Conservation (phyloP, 2,113 vertebrate genomes). For the Brachyistius frenatus region DNA sequence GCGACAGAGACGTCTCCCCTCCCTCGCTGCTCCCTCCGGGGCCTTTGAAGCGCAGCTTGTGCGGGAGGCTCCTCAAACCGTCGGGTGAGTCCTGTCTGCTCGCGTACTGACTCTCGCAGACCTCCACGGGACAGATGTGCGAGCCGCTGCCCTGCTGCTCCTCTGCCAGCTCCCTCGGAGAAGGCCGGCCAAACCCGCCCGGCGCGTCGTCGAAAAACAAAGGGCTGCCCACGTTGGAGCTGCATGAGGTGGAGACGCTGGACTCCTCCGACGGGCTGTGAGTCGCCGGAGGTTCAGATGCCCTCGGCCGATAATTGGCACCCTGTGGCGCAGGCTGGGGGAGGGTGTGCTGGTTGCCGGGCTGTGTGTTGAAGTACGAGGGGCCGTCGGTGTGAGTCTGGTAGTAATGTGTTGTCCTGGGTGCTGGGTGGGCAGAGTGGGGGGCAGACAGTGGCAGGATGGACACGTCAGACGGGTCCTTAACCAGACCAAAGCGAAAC, state of each 20-base stretch:
- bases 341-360: slow-evolving; percentile 9
- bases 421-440: slow-evolving; percentile 24
- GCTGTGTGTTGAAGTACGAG: slow-evolving; percentile 19
- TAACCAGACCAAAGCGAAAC: slow-evolving; percentile 86
- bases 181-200: slow-evolving; percentile 70
- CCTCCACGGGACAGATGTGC: slow-evolving; percentile 40
- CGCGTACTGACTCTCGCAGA: slow-evolving; percentile 19
- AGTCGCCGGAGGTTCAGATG: neutral
- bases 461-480: slow-evolving; percentile 77
- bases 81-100: slow-evolving; percentile 64
- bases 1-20: slow-evolving; percentile 34
- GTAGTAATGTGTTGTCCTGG: slow-evolving; percentile 48
- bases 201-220: slow-evolving; percentile 82
- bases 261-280: slow-evolving; percentile 80
- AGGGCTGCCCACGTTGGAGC: slow-evolving; percentile 80
- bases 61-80: slow-evolving; percentile 82
- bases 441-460: slow-evolving; percentile 61
- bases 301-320: neutral
- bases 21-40: slow-evolving; percentile 47
- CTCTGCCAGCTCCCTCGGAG: slow-evolving; percentile 55
- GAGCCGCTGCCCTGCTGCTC: slow-evolving; percentile 54
- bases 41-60: slow-evolving; percentile 87
- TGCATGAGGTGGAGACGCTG: slow-evolving; percentile 78
- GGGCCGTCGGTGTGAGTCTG: slow-evolving; percentile 40
- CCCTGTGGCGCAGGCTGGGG: slow-evolving; percentile 44